Percentiles rank a stretch among this genome's conserved stretches.
Evolutionary conservation across 1,140 invertebrate species (phyloP).

Genomic region (Euura lappo): DNA sequence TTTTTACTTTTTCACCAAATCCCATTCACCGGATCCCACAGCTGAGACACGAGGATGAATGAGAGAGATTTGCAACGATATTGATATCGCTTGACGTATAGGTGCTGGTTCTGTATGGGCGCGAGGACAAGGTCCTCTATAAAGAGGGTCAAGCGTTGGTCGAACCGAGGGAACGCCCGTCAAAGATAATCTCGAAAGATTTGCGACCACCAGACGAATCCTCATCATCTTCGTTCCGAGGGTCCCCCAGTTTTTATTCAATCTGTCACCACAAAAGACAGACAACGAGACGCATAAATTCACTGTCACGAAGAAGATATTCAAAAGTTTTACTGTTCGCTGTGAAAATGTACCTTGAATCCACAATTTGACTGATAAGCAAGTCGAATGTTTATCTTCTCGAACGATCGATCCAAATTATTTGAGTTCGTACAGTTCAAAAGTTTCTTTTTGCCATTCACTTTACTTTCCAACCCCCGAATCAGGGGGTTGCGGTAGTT

Average conservation of each 20-base stretch:
- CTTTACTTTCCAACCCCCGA: not conserved
- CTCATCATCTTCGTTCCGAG: not conserved
- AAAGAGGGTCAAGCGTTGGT: not conserved
- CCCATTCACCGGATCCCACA: not conserved
- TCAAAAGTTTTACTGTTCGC: too few relatives aligned
- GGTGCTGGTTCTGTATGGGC: not conserved
- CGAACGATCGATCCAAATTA: too few relatives aligned
- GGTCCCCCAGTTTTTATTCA: not conserved
- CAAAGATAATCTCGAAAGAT: not conserved
- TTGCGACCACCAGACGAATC: not conserved
- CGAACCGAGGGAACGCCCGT: not conserved
- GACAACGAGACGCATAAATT: too few relatives aligned
- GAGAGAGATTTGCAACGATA: constrained; percentile 2
- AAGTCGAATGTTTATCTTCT: too few relatives aligned
- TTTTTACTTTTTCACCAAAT: too few relatives aligned
- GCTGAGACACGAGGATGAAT: not conserved
- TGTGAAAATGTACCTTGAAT: too few relatives aligned
- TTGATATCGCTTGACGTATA: not conserved
- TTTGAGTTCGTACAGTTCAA: too few relatives aligned
- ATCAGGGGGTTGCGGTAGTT: not conserved
- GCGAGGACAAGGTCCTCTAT: not conserved
- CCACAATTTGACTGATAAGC: too few relatives aligned
- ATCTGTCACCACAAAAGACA: not conserved
- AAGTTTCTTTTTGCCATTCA: too few relatives aligned
- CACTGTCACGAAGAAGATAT: too few relatives aligned